Evolutionary conservation across 2,797 vertebrate species (phyloP).

Genomic region (Kryptopterus vitreolus): DNA sequence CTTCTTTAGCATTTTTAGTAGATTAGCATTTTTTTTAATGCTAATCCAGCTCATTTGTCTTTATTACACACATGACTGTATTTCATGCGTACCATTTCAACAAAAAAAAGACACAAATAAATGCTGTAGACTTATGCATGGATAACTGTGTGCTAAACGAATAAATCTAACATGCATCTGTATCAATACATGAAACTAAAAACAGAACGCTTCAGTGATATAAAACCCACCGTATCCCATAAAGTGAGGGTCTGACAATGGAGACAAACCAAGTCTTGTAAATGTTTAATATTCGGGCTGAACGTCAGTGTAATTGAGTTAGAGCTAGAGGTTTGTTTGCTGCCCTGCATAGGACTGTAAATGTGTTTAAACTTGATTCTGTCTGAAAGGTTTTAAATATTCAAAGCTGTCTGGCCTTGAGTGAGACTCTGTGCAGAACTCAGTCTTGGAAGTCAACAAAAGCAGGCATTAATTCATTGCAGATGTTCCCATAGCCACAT

Average conservation of each 20-base stretch:
- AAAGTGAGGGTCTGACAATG: conserved; percentile 34
- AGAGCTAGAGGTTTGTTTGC: conserved; percentile 21
- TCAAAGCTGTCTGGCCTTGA: conserved; percentile 16
- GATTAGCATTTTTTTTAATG: too few relatives aligned
- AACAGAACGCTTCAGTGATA: not conserved
- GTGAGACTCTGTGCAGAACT: not conserved
- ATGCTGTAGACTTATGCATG: not conserved
- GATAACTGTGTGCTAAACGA: not conserved
- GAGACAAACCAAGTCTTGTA: conserved; percentile 43
- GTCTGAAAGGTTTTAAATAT: conserved; percentile 21
- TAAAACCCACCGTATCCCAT: conserved; percentile 30
- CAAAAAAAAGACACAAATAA: not conserved
- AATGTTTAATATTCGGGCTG: conserved; percentile 9
- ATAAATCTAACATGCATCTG: not conserved
- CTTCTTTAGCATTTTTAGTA: too few relatives aligned
- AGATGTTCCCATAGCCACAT: conserved; percentile 39
- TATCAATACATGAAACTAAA: not conserved
- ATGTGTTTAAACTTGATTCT: conserved; percentile 27
- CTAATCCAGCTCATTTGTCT: not conserved
- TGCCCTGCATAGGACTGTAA: conserved; percentile 13
- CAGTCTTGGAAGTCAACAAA: conserved; percentile 33
- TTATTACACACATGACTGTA: not conserved
- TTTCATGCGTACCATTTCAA: not conserved
- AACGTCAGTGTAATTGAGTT: not conserved
- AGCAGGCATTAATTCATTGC: conserved; percentile 30